Percentiles rank a stretch among this genome's conserved stretches.
phyloP scores from a whole-genome alignment of 2,888 invertebrate genomes.

The Abscondita cerata region DNA sequence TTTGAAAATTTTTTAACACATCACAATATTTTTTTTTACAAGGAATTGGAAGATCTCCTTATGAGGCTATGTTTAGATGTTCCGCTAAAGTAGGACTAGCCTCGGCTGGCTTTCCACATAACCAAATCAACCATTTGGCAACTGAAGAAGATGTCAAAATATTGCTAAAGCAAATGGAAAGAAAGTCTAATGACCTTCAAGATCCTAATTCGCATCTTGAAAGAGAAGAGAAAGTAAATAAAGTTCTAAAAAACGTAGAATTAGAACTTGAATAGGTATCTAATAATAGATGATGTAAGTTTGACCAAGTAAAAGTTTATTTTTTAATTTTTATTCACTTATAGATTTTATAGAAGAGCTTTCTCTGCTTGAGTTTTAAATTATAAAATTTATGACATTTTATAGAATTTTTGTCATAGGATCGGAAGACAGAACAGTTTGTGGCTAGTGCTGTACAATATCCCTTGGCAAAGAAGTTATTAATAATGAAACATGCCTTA shows the following conservation, averaged over 20 bases:
- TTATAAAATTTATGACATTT: background rate
- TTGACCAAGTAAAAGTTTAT: too few relatives aligned
- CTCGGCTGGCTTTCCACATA: too few relatives aligned
- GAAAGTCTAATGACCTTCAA: background rate
- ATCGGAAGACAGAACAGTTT: background rate
- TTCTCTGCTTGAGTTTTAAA: too few relatives aligned
- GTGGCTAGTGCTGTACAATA: too few relatives aligned
- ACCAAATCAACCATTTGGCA: too few relatives aligned
- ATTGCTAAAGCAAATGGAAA: background rate
- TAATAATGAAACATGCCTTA: background rate
- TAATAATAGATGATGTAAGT: too few relatives aligned
- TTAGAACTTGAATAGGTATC: too few relatives aligned
- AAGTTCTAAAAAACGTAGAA: too few relatives aligned
- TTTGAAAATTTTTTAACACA: too few relatives aligned
- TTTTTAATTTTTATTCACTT: too few relatives aligned
- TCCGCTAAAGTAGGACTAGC: background rate
- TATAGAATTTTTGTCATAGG: background rate
- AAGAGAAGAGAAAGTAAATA: too few relatives aligned
- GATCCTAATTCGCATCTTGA: background rate
- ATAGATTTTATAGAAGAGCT: too few relatives aligned
- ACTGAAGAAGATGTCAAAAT: background rate
- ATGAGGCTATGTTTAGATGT: slow-evolving; percentile 1
- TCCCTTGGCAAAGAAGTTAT: background rate
- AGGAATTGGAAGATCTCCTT: slow-evolving; percentile 2
- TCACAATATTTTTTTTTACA: background rate